Evolutionary conservation across 2,113 vertebrate species (phyloP), one percentile per base, ranked within the genome.

Genomic region (Actinemys pallida): DNA sequence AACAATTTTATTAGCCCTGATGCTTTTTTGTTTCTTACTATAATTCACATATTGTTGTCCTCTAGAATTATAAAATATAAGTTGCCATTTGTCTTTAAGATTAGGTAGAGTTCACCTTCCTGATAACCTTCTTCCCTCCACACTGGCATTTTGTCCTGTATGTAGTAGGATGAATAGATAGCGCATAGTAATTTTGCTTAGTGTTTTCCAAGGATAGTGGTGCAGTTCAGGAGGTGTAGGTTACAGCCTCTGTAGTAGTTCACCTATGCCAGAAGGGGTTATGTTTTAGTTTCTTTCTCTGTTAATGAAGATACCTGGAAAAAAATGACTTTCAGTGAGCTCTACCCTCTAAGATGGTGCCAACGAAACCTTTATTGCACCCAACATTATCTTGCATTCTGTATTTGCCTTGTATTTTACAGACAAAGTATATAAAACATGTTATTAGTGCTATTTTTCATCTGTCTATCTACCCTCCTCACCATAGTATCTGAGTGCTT

Each of bases 171-270:
- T 19, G 35, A 69, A 35, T 69, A 65, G 14, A 17, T 92, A 79
- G 83, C 89, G 83, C 95, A 88, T 96, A 94, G 82, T 96, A 96
- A 96, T 95, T 90, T 87, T 95, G 57, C 92, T 91, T 94, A 96
- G 86, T 95, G 47, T 94, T 96, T 96, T 95, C 92, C 89, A 83
- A 57, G 57, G 89, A 81, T 8, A 93, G 89, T 93, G 83, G 76
- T 45, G 13, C 24, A 39, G 52, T 57, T 95, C 86, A 85, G 89
- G 65, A 90, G 89, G 79, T 90, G 87, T 95, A 95, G 93, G 93
- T 96, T 92, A 35, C 90, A 96, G 90, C 89, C 90, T 95, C 92
- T 94, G 93, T 93, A 93, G 89, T 76, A 25, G 94, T 87, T 89
- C 95, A 90, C 92, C 27, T 76, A 79, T 86, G 83, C 80, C 83